phyloP scores from a whole-genome alignment of 2,113 vertebrate species.

The Falco punctatus region DNA sequence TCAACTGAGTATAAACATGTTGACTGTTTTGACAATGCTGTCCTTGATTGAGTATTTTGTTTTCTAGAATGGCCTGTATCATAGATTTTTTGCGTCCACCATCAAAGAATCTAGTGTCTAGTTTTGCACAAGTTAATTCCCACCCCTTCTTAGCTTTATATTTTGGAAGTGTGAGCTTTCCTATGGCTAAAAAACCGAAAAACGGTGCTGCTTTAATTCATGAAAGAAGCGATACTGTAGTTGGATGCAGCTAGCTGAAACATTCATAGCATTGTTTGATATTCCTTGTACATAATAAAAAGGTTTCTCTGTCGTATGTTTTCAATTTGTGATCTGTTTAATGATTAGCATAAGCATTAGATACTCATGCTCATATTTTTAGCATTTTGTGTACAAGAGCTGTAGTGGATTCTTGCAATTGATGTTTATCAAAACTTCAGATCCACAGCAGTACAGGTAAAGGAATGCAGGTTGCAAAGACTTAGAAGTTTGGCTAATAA shows the following conservation, averaged over 20 bases:
- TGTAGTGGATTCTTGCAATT: neutral
- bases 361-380: neutral
- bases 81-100: neutral
- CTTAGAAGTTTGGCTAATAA: neutral
- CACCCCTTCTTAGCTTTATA: neutral
- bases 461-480: neutral
- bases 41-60: neutral
- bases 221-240: neutral
- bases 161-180: neutral
- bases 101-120: neutral
- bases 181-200: neutral
- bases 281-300: neutral
- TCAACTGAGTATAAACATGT: neutral
- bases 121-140: neutral
- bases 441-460: neutral
- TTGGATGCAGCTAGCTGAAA: neutral
- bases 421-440: neutral
- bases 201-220: neutral
- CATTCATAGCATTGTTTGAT: neutral
- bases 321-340: neutral
- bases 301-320: neutral
- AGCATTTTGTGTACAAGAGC: rapidly evolving
- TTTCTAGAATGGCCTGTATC: neutral
- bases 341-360: neutral
- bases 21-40: neutral